Evolutionary conservation across 64 coral and sea anemone species (phyloP), one percentile per base, ranked within the genome.

Genomic region (Hydrozoanthus tunicans): DNA sequence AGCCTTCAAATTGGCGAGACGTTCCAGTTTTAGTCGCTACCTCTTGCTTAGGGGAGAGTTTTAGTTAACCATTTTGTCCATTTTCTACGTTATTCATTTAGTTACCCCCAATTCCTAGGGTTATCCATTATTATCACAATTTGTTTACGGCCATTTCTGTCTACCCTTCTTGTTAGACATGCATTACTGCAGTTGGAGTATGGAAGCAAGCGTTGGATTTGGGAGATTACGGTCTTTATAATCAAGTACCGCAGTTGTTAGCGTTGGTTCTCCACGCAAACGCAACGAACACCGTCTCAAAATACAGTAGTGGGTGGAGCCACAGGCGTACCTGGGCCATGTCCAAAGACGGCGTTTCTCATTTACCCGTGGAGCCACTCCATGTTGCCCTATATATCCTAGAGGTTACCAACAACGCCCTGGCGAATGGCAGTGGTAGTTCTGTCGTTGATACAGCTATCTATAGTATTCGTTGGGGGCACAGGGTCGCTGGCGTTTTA

Each of bases 251-350:
- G 6, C 70, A 73, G 24, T 73, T 73, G 3, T 25, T 73, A 73
- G 70, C 70, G 20, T 25, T 43, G 32, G 32, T 43, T 43, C 32
- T 43, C 32, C 32, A 43, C 32, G 32, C 0, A 43, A 43, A 1
- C 32, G 32, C 32, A 43, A 0, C 32, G 32, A 43, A 43, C 32
- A 43, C 32, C 32, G 32, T 43, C 32, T 75, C 72, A 4, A 76
- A 76, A 32, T 76, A 76, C 73, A 76, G 23, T 9, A 76, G 32
- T 51, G 73, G 73, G 32, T 76, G 73, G 73, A 76, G 32, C 73
- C 43, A 23, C 23, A 51, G 73, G 25, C 32, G 73, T 43, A 43
- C 32, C 32, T 43, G 32, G 32, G 32, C 32, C 32, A 43, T 43
- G 32, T 43, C 32, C 32, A 76, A 53, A 53, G 73, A 76, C 73